Conservation (phyloP, 2,888 invertebrate species). For the Orthonevra nobilis region DNA sequence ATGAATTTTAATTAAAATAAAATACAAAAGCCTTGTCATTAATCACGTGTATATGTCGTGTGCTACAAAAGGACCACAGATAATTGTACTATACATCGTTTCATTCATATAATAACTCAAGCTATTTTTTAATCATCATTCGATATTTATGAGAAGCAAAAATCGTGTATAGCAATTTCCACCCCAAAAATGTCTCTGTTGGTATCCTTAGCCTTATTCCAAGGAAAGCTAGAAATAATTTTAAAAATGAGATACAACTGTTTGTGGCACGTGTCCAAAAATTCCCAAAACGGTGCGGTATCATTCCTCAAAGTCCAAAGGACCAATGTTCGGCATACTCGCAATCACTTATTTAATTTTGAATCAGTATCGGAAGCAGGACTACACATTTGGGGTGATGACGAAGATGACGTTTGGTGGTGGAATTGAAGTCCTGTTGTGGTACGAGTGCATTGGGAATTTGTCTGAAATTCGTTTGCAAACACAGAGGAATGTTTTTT, state of each 20-base stretch:
- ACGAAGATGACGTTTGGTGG: too few relatives aligned
- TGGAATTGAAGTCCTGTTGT: too few relatives aligned
- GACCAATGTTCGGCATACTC: neutral
- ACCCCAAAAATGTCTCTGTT: too few relatives aligned
- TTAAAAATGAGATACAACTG: constrained; percentile 50
- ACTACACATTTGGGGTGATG: too few relatives aligned
- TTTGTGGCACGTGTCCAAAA: constrained; percentile 62
- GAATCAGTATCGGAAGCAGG: too few relatives aligned
- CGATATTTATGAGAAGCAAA: constrained; percentile 41
- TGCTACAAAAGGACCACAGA: constrained; percentile 5
- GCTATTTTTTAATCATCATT: constrained; percentile 37
- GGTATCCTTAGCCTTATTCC: too few relatives aligned
- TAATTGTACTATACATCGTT: neutral
- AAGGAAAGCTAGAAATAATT: constrained; percentile 16
- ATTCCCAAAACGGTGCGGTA: constrained; percentile 8
- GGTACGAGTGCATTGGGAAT: too few relatives aligned
- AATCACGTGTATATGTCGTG: constrained; percentile 12
- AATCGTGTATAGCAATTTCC: too few relatives aligned
- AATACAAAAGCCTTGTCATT: constrained; percentile 26
- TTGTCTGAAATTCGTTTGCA: too few relatives aligned
- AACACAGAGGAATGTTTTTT: too few relatives aligned
- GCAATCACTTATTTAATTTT: too few relatives aligned
- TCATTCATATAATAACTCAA: constrained; percentile 41
- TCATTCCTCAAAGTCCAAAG: constrained; percentile 10
- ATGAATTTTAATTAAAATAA: constrained; percentile 57